Evolutionary conservation across 1,140 invertebrate species (phyloP).

Genomic region (Drosophila santomea): DNA sequence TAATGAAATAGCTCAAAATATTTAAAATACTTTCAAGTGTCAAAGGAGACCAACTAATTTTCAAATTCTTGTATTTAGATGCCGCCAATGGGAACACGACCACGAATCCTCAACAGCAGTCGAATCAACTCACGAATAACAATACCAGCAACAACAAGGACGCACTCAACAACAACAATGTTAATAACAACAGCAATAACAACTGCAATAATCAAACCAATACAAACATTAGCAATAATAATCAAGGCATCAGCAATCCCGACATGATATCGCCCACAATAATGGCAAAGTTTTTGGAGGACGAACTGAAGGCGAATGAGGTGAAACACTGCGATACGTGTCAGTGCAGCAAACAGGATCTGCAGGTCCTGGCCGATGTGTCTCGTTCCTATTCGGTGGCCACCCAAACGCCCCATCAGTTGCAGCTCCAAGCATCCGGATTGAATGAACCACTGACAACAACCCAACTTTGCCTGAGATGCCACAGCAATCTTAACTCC

Average conservation of each 20-base stretch:
- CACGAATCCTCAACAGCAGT: constrained; percentile 39
- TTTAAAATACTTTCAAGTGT: too few relatives aligned
- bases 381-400: constrained; percentile 86
- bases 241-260: constrained; percentile 85
- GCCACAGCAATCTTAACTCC: constrained; percentile 84
- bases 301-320: constrained; percentile 90
- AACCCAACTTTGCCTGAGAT: constrained; percentile 86
- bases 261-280: constrained; percentile 96
- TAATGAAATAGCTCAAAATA: neutral
- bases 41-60: neutral
- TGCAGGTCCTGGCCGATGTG: constrained; percentile 87
- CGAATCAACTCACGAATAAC: constrained; percentile 54
- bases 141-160: constrained; percentile 38
- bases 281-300: constrained; percentile 96
- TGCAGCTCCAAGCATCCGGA: constrained; percentile 16
- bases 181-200: constrained; percentile 51
- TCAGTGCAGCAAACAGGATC: constrained; percentile 88
- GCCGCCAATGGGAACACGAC: constrained; percentile 45
- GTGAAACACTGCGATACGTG: constrained; percentile 93
- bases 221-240: constrained; percentile 38
- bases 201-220: constrained; percentile 54
- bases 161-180: constrained; percentile 54
- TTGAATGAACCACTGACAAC: constrained; percentile 84
- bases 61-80: constrained; percentile 18
- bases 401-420: constrained; percentile 86